phyloP scores from a whole-genome alignment of 2,888 invertebrate genomes.

The Orchestes rusci region DNA sequence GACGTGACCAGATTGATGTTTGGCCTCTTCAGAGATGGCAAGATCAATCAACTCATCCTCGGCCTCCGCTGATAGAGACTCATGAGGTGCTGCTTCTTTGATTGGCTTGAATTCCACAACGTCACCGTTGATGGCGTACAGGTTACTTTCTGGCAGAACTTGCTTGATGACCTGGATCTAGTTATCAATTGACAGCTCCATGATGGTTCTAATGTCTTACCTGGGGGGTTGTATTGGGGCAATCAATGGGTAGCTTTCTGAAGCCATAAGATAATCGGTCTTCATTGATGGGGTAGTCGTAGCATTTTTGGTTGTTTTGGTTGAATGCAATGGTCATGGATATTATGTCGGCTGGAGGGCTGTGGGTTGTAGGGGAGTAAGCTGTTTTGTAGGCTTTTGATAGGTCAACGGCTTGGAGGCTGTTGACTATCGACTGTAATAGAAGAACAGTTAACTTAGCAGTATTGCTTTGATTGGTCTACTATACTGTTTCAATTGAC shows the following conservation, averaged over 20 bases:
- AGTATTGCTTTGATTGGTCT: too few relatives aligned
- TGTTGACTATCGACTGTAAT: too few relatives aligned
- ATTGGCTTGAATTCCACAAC: conserved; percentile 46
- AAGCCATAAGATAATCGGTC: conserved; percentile 50
- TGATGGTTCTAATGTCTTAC: background rate
- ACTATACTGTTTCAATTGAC: too few relatives aligned
- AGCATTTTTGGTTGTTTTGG: conserved; percentile 37
- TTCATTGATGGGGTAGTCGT: conserved; percentile 39
- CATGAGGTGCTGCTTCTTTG: conserved; percentile 4
- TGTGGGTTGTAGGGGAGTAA: conserved; percentile 28
- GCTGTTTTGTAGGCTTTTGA: conserved; percentile 9
- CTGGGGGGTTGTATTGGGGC: background rate
- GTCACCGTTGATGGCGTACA: conserved; percentile 47
- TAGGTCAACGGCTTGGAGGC: too few relatives aligned
- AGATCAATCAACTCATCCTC: conserved; percentile 34
- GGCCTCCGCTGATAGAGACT: conserved; percentile 24
- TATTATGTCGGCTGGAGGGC: conserved; percentile 45
- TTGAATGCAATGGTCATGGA: conserved; percentile 45
- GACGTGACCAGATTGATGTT: conserved; percentile 15
- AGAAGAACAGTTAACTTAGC: too few relatives aligned
- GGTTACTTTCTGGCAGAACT: conserved; percentile 45
- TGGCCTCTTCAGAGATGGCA: conserved; percentile 25
- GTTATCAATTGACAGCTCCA: background rate
- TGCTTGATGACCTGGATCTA: conserved; percentile 1
- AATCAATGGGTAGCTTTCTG: conserved; percentile 44